Conservation (phyloP, 2,113 vertebrate species). For the Alexandromys fortis region DNA sequence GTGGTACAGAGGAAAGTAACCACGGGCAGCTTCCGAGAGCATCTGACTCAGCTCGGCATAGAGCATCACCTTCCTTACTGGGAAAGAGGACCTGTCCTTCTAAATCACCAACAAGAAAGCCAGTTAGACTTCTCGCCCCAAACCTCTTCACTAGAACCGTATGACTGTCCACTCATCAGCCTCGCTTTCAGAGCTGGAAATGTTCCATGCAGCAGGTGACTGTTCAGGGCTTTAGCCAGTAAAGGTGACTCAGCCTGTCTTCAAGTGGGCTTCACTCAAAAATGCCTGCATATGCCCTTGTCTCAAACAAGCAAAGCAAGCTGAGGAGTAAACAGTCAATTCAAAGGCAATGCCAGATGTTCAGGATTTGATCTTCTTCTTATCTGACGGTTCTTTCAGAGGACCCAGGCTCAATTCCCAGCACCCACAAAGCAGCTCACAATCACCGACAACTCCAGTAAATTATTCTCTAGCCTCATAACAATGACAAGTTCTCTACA, state of each 20-base stretch:
- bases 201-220: neutral
- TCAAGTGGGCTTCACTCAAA: neutral
- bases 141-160: neutral
- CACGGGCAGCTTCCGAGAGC: neutral
- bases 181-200: neutral
- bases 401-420: neutral
- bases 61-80: neutral
- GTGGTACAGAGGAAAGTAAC: neutral
- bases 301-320: neutral
- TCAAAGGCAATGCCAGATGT: neutral
- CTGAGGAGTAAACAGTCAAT: neutral
- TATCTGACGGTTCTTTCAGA: neutral
- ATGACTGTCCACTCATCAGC: neutral
- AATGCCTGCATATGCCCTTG: neutral
- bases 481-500: neutral
- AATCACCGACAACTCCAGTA: neutral
- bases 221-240: neutral
- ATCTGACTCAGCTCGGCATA: neutral
- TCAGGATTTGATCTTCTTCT: neutral
- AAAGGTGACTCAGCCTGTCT: constrained; percentile 11
- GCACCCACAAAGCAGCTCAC: neutral
- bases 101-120: neutral
- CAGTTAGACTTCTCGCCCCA: neutral
- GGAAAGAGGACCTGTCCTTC: neutral
- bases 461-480: neutral